Conservation (phyloP, 2,113 vertebrate genomes). For the Cottus gobio region DNA sequence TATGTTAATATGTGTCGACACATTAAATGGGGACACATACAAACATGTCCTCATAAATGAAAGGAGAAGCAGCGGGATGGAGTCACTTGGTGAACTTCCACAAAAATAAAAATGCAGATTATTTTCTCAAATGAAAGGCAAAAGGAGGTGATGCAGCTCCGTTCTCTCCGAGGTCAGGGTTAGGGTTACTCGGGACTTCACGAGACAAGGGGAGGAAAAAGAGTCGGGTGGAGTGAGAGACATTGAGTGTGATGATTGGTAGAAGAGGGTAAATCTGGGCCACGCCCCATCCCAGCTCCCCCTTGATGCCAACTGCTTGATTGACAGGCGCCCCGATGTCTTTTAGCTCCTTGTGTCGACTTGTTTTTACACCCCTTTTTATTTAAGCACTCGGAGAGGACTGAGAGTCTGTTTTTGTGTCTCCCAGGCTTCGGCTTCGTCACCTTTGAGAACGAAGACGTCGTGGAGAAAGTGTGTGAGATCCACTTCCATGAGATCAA, state of each 20-base stretch:
- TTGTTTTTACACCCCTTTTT: too few relatives aligned
- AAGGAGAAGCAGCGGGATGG: slow-evolving; percentile 22
- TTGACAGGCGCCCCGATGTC: slow-evolving; percentile 45
- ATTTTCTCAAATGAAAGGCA: slow-evolving; percentile 1
- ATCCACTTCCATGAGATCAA: slow-evolving; percentile 99
- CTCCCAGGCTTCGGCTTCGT: slow-evolving; percentile 95
- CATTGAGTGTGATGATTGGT: slow-evolving; percentile 7
- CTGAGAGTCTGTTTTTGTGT: slow-evolving; percentile 30
- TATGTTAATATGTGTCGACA: slow-evolving; percentile 34
- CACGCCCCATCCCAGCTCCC: slow-evolving; percentile 1
- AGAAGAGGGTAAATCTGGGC: slow-evolving; percentile 18
- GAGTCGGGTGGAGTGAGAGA: not conserved
- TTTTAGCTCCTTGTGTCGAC: slow-evolving; percentile 10
- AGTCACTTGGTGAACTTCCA: slow-evolving; percentile 28
- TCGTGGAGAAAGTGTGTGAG: slow-evolving; percentile 99
- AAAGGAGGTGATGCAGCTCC: slow-evolving; percentile 23
- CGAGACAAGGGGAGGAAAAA: slow-evolving; percentile 20
- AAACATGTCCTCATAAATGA: slow-evolving; percentile 21
- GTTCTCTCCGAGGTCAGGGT: slow-evolving; percentile 45
- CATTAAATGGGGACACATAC: slow-evolving; percentile 8
- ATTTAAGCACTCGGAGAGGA: not conserved
- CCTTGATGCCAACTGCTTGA: slow-evolving; percentile 33
- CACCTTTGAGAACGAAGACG: slow-evolving; percentile 98
- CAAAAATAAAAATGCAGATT: not conserved
- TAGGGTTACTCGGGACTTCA: slow-evolving; percentile 46